phyloP scores from a whole-genome alignment of 2,888 invertebrate species.

The Rhorus exstirpatorius region DNA sequence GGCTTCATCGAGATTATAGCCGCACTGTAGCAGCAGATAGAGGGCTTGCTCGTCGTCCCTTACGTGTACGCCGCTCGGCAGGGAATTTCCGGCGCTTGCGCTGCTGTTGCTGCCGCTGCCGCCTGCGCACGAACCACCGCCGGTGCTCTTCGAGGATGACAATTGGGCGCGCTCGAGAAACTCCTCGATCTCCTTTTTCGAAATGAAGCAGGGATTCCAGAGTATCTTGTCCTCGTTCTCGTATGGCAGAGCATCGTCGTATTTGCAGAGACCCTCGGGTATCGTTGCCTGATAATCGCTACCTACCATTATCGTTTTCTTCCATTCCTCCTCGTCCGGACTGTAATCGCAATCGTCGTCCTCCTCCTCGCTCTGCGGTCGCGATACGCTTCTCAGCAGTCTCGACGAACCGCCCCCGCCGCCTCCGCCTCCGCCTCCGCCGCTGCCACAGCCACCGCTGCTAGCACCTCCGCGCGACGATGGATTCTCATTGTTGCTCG shows the following conservation, averaged over 20 bases:
- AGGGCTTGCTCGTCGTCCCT: constrained; percentile 96
- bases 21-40: constrained; percentile 96
- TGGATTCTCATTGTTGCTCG: constrained; percentile 56
- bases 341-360: constrained; percentile 94
- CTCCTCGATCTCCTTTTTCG: constrained; percentile 91
- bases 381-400: constrained; percentile 87
- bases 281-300: constrained; percentile 97
- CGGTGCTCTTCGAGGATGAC: too few species aligned
- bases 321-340: constrained; percentile 95
- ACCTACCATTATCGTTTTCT: constrained; percentile 98
- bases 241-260: constrained; percentile 97
- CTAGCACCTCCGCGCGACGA: constrained; percentile 64
- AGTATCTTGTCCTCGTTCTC: constrained; percentile 98
- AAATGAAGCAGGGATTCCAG: constrained; percentile 95
- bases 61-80: constrained; percentile 92
- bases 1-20: constrained; percentile 98
- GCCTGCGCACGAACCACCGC: too few species aligned
- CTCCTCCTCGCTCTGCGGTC: constrained; percentile 93
- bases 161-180: constrained; percentile 90
- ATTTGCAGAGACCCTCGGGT: constrained; percentile 96
- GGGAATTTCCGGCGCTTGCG: constrained; percentile 86
- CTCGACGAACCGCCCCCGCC: constrained; percentile 83
- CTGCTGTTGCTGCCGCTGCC: too few species aligned
- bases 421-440: constrained; percentile 72
- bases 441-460: constrained; percentile 67